Base-by-base conservation (phyloP, 2,797 vertebrate species). In the Gobio occitaniae region DNA sequence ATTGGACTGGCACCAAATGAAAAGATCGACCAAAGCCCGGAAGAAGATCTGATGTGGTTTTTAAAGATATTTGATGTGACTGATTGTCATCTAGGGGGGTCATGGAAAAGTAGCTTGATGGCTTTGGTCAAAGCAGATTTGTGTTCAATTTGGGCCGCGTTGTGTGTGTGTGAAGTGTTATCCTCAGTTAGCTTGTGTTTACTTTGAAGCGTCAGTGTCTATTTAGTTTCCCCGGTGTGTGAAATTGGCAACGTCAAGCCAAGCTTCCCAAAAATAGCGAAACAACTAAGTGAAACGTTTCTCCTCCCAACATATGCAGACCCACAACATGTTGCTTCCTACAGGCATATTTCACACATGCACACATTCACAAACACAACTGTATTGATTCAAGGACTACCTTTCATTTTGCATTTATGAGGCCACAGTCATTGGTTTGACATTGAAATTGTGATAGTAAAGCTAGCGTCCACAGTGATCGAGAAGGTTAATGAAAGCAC, bases 261-360 rank as follows among this genome's bases (percentile, higher is more conserved):
- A 88, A 84, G 88, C 89, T 88, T 91, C 78, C 80, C 78, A 86
- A 88, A 89, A 86, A 90, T 90, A 87, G 91, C 89, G 74, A 71
- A 86, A 65, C 41, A 85, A 80, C 90, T 90, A 87, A 90, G 83
- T 71, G 44, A 44, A 75, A 47, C 25, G 2, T 70, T 78, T 59
- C 68, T 61, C 87, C 15, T 86, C 82, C 68, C 84, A 74, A 79
- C 69, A 78, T 87, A 85, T 84, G 88, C 44, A 84, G 54, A 77
- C 78, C 29, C 63, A 47, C 41, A 80, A 75, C 32, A 70, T 84
- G 83, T 70, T 32, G 38, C 56, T 75, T 75, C 61, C 78, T 70
- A 48, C 41, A 86, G 50, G 6, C 61, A 47, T 78, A 10, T 36
- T 36, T 74, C n/a, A 77, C 19, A 44, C 47, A 75, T 65, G 59